Evolutionary conservation across 2,888 invertebrate species (phyloP).

Genomic region (Anorthoa munda): DNA sequence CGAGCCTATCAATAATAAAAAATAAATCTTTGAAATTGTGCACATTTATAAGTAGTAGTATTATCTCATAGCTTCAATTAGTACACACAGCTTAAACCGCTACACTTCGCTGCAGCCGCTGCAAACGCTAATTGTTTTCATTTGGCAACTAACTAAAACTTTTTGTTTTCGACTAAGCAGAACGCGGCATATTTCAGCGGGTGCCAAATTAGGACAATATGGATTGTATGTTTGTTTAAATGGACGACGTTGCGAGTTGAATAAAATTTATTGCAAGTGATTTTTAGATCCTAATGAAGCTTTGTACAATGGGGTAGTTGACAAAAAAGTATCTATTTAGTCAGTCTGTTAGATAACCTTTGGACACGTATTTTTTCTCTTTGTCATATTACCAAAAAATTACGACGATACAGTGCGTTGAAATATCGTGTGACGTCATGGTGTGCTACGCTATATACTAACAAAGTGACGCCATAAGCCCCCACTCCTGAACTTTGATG

Average conservation of each 20-base stretch:
- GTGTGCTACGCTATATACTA: too few species aligned
- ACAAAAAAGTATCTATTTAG: too few species aligned
- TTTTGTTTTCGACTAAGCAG: constrained; percentile 58
- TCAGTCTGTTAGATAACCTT: too few species aligned
- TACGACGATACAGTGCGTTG: too few species aligned
- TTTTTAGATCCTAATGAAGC: background rate
- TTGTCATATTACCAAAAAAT: too few species aligned
- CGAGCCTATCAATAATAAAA: too few species aligned
- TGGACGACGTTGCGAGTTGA: constrained; percentile 12
- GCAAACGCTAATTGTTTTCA: constrained; percentile 66
- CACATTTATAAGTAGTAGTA: constrained; percentile 15
- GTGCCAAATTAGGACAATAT: constrained; percentile 51
- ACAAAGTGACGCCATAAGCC: too few species aligned
- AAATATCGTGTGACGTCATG: too few species aligned
- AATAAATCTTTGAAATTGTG: background rate
- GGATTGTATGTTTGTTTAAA: constrained; percentile 45
- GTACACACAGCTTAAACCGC: constrained; percentile 53
- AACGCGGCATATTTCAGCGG: constrained; percentile 56
- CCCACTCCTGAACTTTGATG: too few species aligned
- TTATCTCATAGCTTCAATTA: constrained; percentile 45
- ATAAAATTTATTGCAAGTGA: constrained; percentile 22
- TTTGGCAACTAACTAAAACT: constrained; percentile 64
- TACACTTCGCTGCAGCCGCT: constrained; percentile 60
- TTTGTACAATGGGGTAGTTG: background rate
- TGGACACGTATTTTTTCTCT: too few species aligned